Evolutionary conservation across 2,888 invertebrate species (phyloP).

Genomic region (Erebia aethiops): DNA sequence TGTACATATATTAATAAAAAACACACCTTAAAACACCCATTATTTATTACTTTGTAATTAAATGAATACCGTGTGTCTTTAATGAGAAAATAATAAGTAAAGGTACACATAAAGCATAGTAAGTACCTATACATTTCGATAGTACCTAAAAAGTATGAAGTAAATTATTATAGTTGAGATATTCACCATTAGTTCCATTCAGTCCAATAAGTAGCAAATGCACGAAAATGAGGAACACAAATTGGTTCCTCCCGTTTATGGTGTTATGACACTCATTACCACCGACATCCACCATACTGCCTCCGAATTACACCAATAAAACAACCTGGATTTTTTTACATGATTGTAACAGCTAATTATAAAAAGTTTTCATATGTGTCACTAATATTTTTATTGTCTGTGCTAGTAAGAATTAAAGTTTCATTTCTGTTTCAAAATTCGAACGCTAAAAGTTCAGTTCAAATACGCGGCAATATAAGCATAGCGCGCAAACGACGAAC

Average conservation of each 20-base stretch:
- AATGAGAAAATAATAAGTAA: too few species aligned
- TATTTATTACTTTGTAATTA: too few species aligned
- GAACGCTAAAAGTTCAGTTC: slow-evolving; percentile 63
- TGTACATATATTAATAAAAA: background rate
- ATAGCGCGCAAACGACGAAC: slow-evolving; percentile 46
- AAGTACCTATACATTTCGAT: too few species aligned
- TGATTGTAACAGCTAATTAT: slow-evolving; percentile 58
- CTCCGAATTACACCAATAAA: slow-evolving; percentile 71
- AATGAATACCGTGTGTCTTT: too few species aligned
- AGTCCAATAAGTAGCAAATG: slow-evolving; percentile 80
- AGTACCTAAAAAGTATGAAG: too few species aligned
- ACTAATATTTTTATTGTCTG: slow-evolving; percentile 24
- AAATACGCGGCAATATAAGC: slow-evolving; percentile 50
- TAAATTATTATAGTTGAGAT: slow-evolving; percentile 39
- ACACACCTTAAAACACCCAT: too few species aligned
- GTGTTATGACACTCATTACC: slow-evolving; percentile 79
- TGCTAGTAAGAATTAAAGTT: slow-evolving; percentile 42
- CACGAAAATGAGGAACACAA: slow-evolving; percentile 79
- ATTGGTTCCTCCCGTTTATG: slow-evolving; percentile 80
- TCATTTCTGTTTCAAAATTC: slow-evolving; percentile 49
- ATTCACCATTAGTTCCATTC: slow-evolving; percentile 80
- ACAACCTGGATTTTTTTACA: slow-evolving; percentile 74
- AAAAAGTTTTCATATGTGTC: slow-evolving; percentile 33
- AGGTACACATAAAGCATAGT: too few species aligned
- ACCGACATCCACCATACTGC: slow-evolving; percentile 82